Base-by-base conservation (phyloP, 2,113 vertebrate genomes). In the Aldabrachelys gigantea region DNA sequence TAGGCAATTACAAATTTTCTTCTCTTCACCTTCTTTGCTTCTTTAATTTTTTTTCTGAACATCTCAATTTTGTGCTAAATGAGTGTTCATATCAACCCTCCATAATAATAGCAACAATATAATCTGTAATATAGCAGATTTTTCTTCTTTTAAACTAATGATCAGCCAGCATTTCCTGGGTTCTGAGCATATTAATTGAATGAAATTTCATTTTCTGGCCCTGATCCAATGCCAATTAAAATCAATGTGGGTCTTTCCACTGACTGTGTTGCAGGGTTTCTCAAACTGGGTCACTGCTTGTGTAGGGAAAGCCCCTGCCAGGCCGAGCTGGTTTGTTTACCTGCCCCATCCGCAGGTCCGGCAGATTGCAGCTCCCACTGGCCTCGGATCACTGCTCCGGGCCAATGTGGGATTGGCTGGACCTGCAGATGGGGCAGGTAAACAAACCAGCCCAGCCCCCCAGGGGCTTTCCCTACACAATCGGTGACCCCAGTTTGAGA, bases 121-220 rank as follows among this genome's bases (percentile, higher is more conserved):
- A 59, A 29, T 59, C 10, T 59, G 44, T 82, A 65, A 91, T 54
- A 85, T 10, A 91, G 47, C 80, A 90, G 95, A 87, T 72, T 84
- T 89, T 91, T 78, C 29, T 69, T 93, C 75, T 94, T 94, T 93
- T 87, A 92, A 92, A 81, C 13, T 13, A 52, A 31, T 54, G 47
- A 54, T 54, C 75, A 69, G 41, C 31, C 44, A 49, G 75, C 96
- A 84, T 44, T 89, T 89, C 19, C 35, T 38, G 35, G 35, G 35
- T 69, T 38, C 65, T 69, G 65, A 19, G 35, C 35, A n/a, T 79
- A 54, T 69, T 65, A 31, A 90, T 92, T 89, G 84, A 91, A 65
- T 79, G 44, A 81, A 94, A 47, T 47, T 76, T 76, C 41, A 25
- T 27, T 44, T 76, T 76, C 22, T 76, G 75, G 82, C 21, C 82